Percentiles rank a stretch among this genome's conserved stretches.
Evolutionary conservation across 2,113 vertebrate genomes (phyloP).

Genomic region (Xiphorhynchus elegans): DNA sequence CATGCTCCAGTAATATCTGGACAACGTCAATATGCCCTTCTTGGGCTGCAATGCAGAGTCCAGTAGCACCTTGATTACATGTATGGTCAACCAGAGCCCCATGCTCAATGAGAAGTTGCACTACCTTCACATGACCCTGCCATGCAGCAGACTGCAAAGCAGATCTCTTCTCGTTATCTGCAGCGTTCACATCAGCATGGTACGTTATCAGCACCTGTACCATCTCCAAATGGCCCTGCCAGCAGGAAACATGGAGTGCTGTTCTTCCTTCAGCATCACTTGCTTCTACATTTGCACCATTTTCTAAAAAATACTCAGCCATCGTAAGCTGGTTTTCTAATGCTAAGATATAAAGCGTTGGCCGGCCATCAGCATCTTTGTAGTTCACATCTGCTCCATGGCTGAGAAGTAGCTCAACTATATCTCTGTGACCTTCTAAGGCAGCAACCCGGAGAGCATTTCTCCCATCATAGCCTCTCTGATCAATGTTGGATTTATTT

Average conservation of each 20-base stretch:
- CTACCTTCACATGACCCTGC: constrained; percentile 93
- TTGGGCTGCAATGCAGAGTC: constrained; percentile 95
- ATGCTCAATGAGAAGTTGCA: constrained; percentile 90
- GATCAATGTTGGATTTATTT: constrained; percentile 91
- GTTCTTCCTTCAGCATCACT: constrained; percentile 94
- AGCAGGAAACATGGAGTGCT: constrained; percentile 96
- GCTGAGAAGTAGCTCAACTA: constrained; percentile 91
- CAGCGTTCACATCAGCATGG: constrained; percentile 90
- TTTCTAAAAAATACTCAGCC: constrained; percentile 95
- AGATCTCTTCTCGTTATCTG: constrained; percentile 94
- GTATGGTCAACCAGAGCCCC: constrained; percentile 92
- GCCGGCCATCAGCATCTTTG: constrained; percentile 95
- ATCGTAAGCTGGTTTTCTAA: constrained; percentile 97
- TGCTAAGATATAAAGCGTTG: constrained; percentile 94
- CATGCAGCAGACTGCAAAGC: constrained; percentile 95
- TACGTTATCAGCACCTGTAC: constrained; percentile 90
- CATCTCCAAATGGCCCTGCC: constrained; percentile 97
- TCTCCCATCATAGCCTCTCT: constrained; percentile 94
- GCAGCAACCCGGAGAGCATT: constrained; percentile 92
- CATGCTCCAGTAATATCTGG: constrained; percentile 89
- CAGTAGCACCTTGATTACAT: constrained; percentile 96
- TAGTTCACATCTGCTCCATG: constrained; percentile 90
- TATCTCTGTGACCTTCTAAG: constrained; percentile 93
- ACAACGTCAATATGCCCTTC: constrained; percentile 97
- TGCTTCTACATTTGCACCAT: constrained; percentile 92